Base-by-base conservation (phyloP, 2,888 invertebrate species). In the Andrena minutula region DNA sequence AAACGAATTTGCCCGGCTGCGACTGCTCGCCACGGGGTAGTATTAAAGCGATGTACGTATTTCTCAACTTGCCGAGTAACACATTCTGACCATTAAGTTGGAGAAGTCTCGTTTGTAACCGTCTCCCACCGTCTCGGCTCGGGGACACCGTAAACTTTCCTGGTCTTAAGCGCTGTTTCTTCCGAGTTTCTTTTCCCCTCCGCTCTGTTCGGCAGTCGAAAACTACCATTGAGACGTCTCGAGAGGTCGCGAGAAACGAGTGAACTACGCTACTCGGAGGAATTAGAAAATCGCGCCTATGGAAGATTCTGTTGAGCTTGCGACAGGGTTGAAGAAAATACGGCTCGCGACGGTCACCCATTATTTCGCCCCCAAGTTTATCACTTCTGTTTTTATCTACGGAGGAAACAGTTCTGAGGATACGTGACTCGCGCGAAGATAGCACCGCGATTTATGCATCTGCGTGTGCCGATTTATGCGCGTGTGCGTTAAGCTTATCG, bases 21-120 rank as follows among this genome's bases (percentile, higher is more conserved):
- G 58, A 49, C 30, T 30, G 51, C 16, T 10, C 32, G 28, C n/a
- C 30, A 12, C 49, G 47, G 20, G 6, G 32, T 3, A 23, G 60
- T 32, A 63, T 58, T 76, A 71, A 58, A 65, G 58, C 26, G 63
- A 35, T 41, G 47, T 41, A 23, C 75, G 61, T 68, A 63, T 63
- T 63, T 75, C 56, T 49, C 61, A 47, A 68, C 47, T 63, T 63
- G 16, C n/a, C 61, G 65, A 35, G 35, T 68, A 75, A 78, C 41
- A 47, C 76, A 56, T 71, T 64, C 47, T 6, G 49, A 35, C 49
- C 56, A 49, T 65, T 72, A 73, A 76, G 56, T 49, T 32, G 64
- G 65, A 35, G 12, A 75, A 66, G 28, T 60, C 72, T 72, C 72
- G 65, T 72, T 76, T 72, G 65, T 76, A 68, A 63, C 51, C 76